Conservation (phyloP, 2,888 invertebrate species). For the Drosophila incognita region DNA sequence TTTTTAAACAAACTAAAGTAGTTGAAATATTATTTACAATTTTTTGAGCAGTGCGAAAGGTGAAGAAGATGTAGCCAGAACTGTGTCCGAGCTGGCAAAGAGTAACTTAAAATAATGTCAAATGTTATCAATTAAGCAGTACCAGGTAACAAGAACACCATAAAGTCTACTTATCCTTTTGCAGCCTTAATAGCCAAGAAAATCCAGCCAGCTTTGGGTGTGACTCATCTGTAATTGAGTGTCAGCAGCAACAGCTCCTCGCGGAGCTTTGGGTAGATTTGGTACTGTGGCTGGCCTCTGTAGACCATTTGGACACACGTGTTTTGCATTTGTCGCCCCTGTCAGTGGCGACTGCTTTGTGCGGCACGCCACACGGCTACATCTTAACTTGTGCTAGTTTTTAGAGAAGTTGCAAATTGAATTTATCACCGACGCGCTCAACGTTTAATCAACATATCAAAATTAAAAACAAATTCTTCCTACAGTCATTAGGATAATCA, state of each 20-base stretch:
- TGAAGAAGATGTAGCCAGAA: neutral
- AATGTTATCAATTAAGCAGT: no score
- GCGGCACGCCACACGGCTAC: conserved; percentile 7
- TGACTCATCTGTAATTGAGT: conserved; percentile 12
- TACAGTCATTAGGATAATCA: conserved; percentile 43
- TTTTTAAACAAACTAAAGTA: neutral
- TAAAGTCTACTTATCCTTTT: neutral
- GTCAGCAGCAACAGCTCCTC: neutral
- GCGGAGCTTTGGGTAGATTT: conserved; percentile 26
- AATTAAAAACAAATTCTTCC: conserved; percentile 29
- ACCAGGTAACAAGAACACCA: neutral
- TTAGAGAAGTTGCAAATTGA: conserved; percentile 43
- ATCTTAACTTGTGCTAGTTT: conserved; percentile 21
- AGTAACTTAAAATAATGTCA: neutral
- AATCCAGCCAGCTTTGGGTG: neutral
- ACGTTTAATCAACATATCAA: conserved; percentile 22
- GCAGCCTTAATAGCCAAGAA: neutral
- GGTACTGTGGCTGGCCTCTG: conserved; percentile 11
- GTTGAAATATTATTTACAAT: neutral
- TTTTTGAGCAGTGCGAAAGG: neutral
- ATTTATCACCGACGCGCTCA: conserved; percentile 41
- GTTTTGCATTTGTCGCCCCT: conserved; percentile 50
- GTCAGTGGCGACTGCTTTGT: conserved; percentile 31
- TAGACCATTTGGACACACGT: conserved; percentile 51
- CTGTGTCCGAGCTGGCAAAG: neutral